phyloP scores from a whole-genome alignment of 2,888 invertebrate species.

The Torymus aiolomorphi region DNA sequence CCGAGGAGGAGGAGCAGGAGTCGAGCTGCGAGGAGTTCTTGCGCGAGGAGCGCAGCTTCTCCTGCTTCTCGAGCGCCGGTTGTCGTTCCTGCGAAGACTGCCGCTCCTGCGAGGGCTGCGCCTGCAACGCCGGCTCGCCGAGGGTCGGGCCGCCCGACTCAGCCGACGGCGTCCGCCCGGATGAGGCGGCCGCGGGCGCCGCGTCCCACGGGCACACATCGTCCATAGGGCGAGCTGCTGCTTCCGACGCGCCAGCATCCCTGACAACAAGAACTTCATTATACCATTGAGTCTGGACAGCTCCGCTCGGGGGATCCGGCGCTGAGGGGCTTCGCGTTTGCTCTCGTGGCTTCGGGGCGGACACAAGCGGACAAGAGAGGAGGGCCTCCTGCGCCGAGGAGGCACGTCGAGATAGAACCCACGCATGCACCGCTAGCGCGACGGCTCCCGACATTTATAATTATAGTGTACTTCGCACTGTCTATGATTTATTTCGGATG shows the following conservation, averaged over 20 bases:
- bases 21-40: slow-evolving; percentile 83
- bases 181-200: slow-evolving; percentile 65
- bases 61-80: slow-evolving; percentile 61
- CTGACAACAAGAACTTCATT: slow-evolving; percentile 70
- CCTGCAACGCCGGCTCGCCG: slow-evolving; percentile 7
- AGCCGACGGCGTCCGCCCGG: slow-evolving; percentile 62
- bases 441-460: too few relatives aligned
- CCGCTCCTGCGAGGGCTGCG: slow-evolving; percentile 48
- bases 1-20: slow-evolving; percentile 86
- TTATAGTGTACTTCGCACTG: too few relatives aligned
- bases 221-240: slow-evolving; percentile 74
- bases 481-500: too few relatives aligned
- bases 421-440: too few relatives aligned
- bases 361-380: too few relatives aligned
- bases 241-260: slow-evolving; percentile 72
- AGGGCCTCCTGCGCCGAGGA: too few relatives aligned
- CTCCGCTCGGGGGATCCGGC: slow-evolving; percentile 54
- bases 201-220: slow-evolving; percentile 80
- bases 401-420: too few relatives aligned
- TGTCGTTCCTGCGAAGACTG: slow-evolving; percentile 5
- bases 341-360: neutral
- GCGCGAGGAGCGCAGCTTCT: slow-evolving; percentile 73
- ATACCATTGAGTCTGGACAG: slow-evolving; percentile 67
- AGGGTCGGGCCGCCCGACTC: slow-evolving; percentile 60
- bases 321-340: slow-evolving; percentile 28